Evolutionary conservation across 2,113 vertebrate genomes (phyloP).

Genomic region (Bos javanicus): DNA sequence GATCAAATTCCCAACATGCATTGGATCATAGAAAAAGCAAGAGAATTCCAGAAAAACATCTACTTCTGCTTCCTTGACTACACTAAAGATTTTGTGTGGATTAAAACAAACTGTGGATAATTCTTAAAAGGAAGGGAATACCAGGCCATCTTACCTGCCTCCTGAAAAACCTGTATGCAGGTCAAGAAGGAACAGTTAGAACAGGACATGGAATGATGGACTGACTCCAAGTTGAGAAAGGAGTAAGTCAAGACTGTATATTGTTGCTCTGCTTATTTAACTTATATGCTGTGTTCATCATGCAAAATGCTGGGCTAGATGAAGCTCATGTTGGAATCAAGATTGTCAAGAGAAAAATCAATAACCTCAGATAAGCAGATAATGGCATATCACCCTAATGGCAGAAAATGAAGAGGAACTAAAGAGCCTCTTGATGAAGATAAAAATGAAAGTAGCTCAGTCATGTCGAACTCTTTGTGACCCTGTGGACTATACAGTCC

Average conservation of each 20-base stretch:
- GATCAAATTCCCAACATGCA: not conserved
- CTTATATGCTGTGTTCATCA: not conserved
- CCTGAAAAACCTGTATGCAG: not conserved
- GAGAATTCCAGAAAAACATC: not conserved
- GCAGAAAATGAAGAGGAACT: not conserved
- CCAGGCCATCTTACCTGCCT: not conserved
- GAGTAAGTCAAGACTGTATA: not conserved
- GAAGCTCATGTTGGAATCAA: not conserved
- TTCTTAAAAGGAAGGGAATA: not conserved
- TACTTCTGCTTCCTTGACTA: not conserved
- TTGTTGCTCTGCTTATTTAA: not conserved
- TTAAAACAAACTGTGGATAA: not conserved
- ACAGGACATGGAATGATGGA: not conserved
- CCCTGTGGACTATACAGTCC: not conserved
- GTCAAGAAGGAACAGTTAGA: not conserved
- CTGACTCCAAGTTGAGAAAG: not conserved
- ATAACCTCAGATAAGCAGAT: not conserved
- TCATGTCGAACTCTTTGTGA: not conserved
- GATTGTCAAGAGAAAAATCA: not conserved
- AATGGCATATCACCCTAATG: not conserved
- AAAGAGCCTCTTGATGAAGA: not conserved
- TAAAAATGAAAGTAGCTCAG: not conserved
- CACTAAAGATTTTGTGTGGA: not conserved
- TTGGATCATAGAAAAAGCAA: not conserved
- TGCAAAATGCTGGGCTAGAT: not conserved